Evolutionary conservation across 2,113 vertebrate genomes (phyloP), one percentile per base, ranked within the genome.

Genomic region (Nannobrachium achirus): DNA sequence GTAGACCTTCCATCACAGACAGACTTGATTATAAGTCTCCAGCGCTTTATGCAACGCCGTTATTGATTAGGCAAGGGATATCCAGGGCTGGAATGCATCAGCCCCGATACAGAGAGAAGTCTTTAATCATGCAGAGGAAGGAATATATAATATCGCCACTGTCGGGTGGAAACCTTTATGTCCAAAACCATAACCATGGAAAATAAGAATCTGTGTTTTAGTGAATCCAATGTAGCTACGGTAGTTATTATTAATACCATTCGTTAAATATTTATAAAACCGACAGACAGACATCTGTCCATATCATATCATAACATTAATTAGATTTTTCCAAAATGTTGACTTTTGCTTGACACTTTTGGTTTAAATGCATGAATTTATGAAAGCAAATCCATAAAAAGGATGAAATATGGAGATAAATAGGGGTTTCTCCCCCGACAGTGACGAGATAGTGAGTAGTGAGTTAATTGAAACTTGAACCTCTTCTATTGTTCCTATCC

Each of bases 401-500:
- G 58, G 75, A 64, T 70, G 39, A 74, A 64, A 52, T 44, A 76
- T 49, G 42, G 16, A 39, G 74, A 61, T 57, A 82, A 71, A 84
- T 16, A 77, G 16, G 45, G 73, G 11, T 33, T 33, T 33, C 25
- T 33, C 3, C 25, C n/a, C 25, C 3, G 25, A 33, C 73, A 53
- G 52, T 19, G 53, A 66, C 61, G 46, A 46, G 56, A 71, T 61
- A 70, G 72, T 85, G 60, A 77, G 71, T 69, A 91, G 77, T 86
- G 80, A 90, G 80, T n/a, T n/a, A 93, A 33, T 93, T 90, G 81
- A 87, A 79, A 89, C 86, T 93, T 94, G 91, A 93, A 98, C 97
- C 97, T 98, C 97, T 94, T 98, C 97, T 95, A 98, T 94, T 80
- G 95, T 96, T 96, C 97, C 97, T 95, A 98, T 96, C 87, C 97